phyloP scores from a whole-genome alignment of 35 echinoderm and acorn worm genomes.

The Apostichopus parvimensis region DNA sequence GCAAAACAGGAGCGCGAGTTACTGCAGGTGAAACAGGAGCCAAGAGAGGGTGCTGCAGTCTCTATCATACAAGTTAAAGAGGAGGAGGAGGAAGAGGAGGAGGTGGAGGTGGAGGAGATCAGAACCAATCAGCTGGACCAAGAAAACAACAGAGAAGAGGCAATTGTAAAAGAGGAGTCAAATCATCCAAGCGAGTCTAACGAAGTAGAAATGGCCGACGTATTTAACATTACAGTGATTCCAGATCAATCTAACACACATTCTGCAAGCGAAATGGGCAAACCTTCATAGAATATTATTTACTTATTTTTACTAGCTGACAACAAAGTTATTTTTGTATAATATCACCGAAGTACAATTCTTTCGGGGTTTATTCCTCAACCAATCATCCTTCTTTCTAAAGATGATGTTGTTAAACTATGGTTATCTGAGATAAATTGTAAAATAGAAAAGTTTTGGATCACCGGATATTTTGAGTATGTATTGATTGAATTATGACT shows the following conservation, averaged over 20 bases:
- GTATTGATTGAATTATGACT: background rate
- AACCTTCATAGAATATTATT: background rate
- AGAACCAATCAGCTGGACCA: no score
- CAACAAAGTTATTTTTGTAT: constrained; percentile 38
- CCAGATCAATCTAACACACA: constrained; percentile 18
- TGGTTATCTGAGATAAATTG: background rate
- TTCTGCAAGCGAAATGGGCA: background rate
- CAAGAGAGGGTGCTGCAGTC: background rate
- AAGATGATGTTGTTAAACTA: background rate
- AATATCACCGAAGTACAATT: background rate
- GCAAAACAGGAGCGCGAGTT: background rate
- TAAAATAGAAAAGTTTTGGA: background rate
- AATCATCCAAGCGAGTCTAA: no score
- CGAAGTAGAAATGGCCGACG: constrained; percentile 15
- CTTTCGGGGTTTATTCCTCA: background rate
- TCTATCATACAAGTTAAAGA: constrained; percentile 6
- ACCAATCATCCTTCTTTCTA: background rate
- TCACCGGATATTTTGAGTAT: background rate
- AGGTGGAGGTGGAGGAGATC: no score
- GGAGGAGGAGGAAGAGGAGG: background rate
- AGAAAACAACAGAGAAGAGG: no score
- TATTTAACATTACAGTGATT: constrained; percentile 44
- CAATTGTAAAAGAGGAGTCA: no score
- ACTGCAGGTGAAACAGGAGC: constrained; percentile 9
- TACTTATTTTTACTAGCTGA: background rate